Evolutionary conservation across 2,113 vertebrate species (phyloP).

Genomic region (Cnemophilus loriae): DNA sequence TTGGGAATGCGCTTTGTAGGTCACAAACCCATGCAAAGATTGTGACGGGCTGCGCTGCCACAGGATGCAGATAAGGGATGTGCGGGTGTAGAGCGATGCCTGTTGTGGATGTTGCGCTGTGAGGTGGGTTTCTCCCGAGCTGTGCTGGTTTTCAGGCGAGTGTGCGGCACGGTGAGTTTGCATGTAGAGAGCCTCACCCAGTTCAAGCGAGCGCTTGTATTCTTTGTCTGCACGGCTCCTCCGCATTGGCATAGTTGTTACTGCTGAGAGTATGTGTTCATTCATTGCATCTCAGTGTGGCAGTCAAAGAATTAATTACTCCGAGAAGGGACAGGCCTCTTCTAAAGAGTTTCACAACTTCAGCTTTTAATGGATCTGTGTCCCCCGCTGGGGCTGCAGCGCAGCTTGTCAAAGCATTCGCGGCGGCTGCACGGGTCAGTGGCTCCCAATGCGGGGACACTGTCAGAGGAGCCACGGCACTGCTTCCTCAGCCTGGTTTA

Average conservation of each 20-base stretch:
- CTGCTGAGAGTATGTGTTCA: slow-evolving; percentile 51
- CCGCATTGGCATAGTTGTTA: slow-evolving; percentile 6
- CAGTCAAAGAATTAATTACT: slow-evolving; percentile 74
- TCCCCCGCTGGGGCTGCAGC: slow-evolving; percentile 59
- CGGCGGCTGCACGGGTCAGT: slow-evolving; percentile 55
- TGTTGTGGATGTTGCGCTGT: neutral
- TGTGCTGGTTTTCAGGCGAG: neutral
- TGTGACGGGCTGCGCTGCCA: no score
- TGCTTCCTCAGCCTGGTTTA: slow-evolving; percentile 19
- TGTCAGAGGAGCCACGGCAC: neutral
- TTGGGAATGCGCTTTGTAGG: fast-evolving
- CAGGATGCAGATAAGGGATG: neutral
- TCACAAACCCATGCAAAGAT: fast-evolving
- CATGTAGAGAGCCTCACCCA: neutral
- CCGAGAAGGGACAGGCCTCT: slow-evolving; percentile 57
- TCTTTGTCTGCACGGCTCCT: slow-evolving; percentile 11
- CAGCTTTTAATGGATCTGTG: slow-evolving; percentile 37
- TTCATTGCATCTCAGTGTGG: slow-evolving; percentile 51
- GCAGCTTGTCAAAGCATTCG: slow-evolving; percentile 66
- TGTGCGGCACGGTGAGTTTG: neutral
- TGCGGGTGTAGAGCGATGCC: fast-evolving
- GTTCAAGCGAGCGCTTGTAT: neutral
- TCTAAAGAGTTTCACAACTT: slow-evolving; percentile 66
- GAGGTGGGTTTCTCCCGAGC: neutral
- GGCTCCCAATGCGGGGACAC: slow-evolving; percentile 32